These are phyloP conservation scores for Colostygia pectinataria DNA, from an alignment of 2,888 invertebrate genomes.

Conservation along the genomic window DNA sequence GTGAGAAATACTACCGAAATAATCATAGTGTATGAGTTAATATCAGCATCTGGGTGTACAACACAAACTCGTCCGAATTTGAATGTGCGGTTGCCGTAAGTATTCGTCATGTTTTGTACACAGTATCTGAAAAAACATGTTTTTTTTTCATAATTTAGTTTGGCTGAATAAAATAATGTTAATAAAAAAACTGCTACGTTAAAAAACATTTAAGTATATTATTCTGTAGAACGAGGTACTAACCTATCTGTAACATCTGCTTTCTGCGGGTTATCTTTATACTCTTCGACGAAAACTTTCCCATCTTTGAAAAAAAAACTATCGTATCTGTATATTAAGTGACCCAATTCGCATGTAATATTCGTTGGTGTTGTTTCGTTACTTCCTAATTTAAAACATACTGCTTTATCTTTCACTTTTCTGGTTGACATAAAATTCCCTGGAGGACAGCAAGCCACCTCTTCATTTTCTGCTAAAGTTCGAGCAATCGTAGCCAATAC, in stretches of 20 bases:
- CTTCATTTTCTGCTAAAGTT: conserved; percentile 6
- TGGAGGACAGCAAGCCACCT: conserved; percentile 10
- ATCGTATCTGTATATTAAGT: neutral
- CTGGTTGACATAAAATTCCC: neutral
- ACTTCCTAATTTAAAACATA: conserved; percentile 4
- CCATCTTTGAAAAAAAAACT: conserved; percentile 5
- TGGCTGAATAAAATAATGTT: neutral
- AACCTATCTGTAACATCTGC: neutral
- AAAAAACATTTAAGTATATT: no score
- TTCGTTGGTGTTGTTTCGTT: neutral
- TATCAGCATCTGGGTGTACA: neutral
- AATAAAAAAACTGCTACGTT: no score
- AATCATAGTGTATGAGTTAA: conserved; percentile 51
- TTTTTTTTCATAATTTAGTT: no score
- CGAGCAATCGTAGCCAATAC: neutral
- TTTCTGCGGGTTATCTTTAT: neutral
- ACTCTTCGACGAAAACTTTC: neutral
- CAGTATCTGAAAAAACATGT: conserved; percentile 22
- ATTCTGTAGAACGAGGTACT: neutral
- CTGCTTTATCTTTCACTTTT: conserved; percentile 1
- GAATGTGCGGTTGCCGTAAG: neutral
- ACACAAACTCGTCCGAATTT: conserved; percentile 4
- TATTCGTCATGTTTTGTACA: neutral
- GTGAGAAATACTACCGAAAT: conserved; percentile 57
- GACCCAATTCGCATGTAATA: conserved; percentile 5